Percentiles rank a stretch among this genome's conserved stretches.
phyloP scores from a whole-genome alignment of 2,888 invertebrate species.

The Acleris emargana region DNA sequence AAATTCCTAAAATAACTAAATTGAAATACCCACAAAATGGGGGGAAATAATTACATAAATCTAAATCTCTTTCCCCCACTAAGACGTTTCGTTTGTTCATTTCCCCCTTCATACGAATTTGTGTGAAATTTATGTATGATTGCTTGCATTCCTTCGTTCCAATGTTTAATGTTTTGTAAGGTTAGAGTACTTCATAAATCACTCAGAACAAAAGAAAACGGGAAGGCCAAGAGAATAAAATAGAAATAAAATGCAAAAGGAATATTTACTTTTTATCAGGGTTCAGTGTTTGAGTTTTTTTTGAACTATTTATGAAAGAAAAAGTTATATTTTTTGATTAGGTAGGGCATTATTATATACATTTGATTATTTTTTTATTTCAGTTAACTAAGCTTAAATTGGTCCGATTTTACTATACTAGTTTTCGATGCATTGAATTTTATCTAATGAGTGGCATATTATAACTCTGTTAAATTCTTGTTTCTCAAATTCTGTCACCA shows the following conservation, averaged over 20 bases:
- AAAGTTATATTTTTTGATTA: no score
- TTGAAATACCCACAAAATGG: conserved; percentile 28
- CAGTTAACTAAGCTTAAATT: no score
- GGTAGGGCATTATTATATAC: no score
- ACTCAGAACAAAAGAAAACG: conserved; percentile 44
- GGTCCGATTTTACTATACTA: no score
- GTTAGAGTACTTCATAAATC: conserved; percentile 49
- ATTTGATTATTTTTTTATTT: no score
- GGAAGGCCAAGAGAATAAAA: conserved; percentile 36
- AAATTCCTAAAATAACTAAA: conserved; percentile 17
- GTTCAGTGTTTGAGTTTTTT: conserved; percentile 7
- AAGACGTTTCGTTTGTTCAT: conserved; percentile 32
- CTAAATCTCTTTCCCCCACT: conserved; percentile 33
- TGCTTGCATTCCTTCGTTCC: conserved; percentile 42
- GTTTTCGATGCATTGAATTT: no score
- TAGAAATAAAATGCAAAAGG: conserved; percentile 57
- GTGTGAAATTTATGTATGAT: conserved; percentile 46
- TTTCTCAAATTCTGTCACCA: no score
- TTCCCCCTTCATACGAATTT: conserved; percentile 36
- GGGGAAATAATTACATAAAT: conserved; percentile 37
- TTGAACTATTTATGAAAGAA: no score
- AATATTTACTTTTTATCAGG: conserved; percentile 50
- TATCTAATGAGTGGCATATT: no score
- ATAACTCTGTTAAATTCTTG: no score
- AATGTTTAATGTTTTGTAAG: conserved; percentile 52